These are phyloP conservation scores for Hydroisotoma schaefferi DNA, from an alignment of 2,888 invertebrate genomes.

Conservation along the genomic window DNA sequence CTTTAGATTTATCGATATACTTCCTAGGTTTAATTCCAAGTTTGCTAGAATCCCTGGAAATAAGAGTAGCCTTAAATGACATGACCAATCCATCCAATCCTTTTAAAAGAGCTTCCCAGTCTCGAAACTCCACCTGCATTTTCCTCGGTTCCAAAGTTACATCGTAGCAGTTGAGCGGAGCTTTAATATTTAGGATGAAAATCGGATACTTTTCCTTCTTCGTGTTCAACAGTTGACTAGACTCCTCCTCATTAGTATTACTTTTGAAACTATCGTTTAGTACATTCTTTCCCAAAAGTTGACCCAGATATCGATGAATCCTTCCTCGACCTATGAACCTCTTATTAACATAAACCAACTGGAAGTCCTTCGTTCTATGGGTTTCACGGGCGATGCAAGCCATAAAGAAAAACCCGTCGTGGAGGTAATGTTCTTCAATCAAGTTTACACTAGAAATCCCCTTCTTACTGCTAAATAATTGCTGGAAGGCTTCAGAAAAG, in stretches of 20 bases:
- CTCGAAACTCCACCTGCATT: conserved; percentile 58
- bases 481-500: conserved; percentile 21
- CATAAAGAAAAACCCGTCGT: conserved; percentile 56
- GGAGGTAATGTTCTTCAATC: conserved; percentile 45
- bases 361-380: conserved; percentile 55
- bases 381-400: conserved; percentile 60
- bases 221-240: conserved; percentile 17
- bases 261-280: neutral
- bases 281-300: neutral
- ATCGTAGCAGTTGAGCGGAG: conserved; percentile 57
- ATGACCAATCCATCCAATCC: conserved; percentile 53
- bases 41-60: no score
- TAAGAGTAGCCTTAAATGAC: conserved; percentile 35
- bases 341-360: conserved; percentile 66
- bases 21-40: no score
- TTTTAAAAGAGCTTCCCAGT: conserved; percentile 55
- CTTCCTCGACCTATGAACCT: conserved; percentile 58
- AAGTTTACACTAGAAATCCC: conserved; percentile 15
- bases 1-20: no score
- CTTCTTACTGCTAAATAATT: conserved; percentile 8
- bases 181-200: conserved; percentile 59
- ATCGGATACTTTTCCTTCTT: conserved; percentile 51
- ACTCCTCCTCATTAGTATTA: neutral
- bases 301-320: conserved; percentile 55
- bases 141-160: conserved; percentile 56